A percentile compares a stretch with the other conserved stretches of the same genome.
Evolutionary conservation across 2,113 vertebrate species (phyloP).

Genomic region (Girardinichthys multiradiatus): DNA sequence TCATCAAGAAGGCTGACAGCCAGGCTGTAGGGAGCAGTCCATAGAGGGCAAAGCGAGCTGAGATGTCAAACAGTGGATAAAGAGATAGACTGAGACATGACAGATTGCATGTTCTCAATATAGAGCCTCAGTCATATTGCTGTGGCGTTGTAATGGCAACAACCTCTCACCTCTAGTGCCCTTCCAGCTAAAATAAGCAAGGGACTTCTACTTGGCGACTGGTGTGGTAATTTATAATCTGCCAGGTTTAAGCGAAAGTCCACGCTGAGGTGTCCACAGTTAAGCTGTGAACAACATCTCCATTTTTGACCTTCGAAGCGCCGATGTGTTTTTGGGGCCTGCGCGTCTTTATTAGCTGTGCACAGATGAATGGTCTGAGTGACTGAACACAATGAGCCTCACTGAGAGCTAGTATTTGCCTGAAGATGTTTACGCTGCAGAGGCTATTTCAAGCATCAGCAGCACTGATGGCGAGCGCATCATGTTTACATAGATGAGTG

Average conservation of each 20-base stretch:
- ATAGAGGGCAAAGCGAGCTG: conserved; percentile 72
- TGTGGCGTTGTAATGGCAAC: conserved; percentile 52
- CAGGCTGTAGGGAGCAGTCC: conserved; percentile 54
- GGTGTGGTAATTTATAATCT: conserved; percentile 43
- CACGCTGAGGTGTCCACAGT: conserved; percentile 20
- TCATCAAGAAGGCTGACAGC: conserved; percentile 66
- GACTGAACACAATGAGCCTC: conserved; percentile 59
- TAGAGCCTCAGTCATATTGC: conserved; percentile 69
- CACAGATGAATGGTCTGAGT: conserved; percentile 57
- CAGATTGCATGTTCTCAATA: conserved; percentile 78
- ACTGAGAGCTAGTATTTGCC: conserved; percentile 59
- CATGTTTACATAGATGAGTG: conserved; percentile 59
- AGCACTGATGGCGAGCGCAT: conserved; percentile 30
- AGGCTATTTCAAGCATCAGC: conserved; percentile 71
- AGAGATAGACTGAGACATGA: conserved; percentile 72
- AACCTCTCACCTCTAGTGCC: conserved; percentile 38
- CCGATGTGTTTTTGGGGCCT: conserved; percentile 6
- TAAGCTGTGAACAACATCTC: neutral
- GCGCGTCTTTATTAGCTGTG: conserved; percentile 25
- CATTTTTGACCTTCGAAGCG: conserved; percentile 30
- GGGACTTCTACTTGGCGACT: conserved; percentile 38
- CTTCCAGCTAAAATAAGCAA: conserved; percentile 68
- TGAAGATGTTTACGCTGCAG: conserved; percentile 63
- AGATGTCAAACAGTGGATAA: conserved; percentile 73
- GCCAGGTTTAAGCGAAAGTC: conserved; percentile 30